Evolutionary conservation across 2,797 vertebrate species (phyloP), one percentile per base, ranked within the genome.

Genomic region (Xiphophorus birchmanni): DNA sequence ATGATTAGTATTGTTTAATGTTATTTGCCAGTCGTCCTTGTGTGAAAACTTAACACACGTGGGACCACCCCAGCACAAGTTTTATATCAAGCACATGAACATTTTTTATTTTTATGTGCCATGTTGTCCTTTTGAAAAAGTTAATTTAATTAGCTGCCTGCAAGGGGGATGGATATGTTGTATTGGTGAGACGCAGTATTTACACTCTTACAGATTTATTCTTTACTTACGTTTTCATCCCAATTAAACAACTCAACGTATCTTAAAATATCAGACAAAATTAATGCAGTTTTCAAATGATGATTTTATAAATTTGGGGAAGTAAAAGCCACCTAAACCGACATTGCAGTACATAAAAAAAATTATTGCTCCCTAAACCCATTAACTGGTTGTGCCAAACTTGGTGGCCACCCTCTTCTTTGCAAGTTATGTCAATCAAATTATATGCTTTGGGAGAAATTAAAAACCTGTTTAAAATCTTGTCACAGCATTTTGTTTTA

Each of bases 11-110:
- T 37, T 17, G 67, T 15, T 10, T 60, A n/a, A 73, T 74, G 74
- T 80, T 48, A 80, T 82, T 54, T 52, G 52, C 29, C 21, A 74
- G 29, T 82, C 60, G 65, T 69, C 47, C 47, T 81, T 78, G 74
- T 18, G 80, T 72, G 73, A 77, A 82, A 60, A 63, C 18, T 73
- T 78, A 29, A 52, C 35, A 77, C 73, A 37, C 35, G 18, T 65
- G 74, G 13, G 69, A 76, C 73, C 67, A 80, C 47, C 54, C 69
- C 71, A 69, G 65, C 23, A 23, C 37, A 69, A 52, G 81, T 73
- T 44, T 0, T 71, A 77, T 45, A 42, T 80, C 12, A 74, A 56
- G 23, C 77, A 80, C 13, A 7, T 78, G 74, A 18, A 82, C 29
- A 72, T 65, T 60, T 60, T 60, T 29, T 13, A 0, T 29, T 67